phyloP scores from a whole-genome alignment of 2,113 vertebrate genomes.

The Pyxicephalus adspersus region DNA sequence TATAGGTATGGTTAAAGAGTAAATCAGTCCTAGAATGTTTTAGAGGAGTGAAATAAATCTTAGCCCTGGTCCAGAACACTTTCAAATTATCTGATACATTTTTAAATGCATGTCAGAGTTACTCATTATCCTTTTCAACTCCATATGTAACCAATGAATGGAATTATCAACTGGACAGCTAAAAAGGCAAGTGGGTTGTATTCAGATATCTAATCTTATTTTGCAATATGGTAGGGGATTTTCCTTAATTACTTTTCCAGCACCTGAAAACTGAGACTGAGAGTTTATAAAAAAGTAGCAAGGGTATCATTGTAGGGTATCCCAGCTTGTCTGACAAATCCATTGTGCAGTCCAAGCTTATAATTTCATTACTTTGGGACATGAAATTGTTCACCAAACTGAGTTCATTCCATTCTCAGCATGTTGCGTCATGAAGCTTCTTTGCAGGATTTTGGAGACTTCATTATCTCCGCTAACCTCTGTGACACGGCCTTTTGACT shows the following conservation, averaged over 20 bases:
- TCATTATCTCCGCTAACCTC: constrained; percentile 71
- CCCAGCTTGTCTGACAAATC: constrained; percentile 61
- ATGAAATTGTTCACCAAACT: constrained; percentile 58
- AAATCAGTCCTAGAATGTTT: no score
- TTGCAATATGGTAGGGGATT: constrained; percentile 45
- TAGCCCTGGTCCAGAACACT: no score
- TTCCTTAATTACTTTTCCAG: constrained; percentile 62
- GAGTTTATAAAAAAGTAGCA: constrained; percentile 49
- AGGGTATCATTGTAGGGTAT: constrained; percentile 57
- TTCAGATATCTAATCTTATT: constrained; percentile 59
- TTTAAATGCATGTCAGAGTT: no score
- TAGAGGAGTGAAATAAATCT: no score
- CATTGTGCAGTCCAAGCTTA: constrained; percentile 64
- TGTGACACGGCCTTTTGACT: constrained; percentile 68
- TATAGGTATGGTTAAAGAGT: no score
- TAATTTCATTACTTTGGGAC: constrained; percentile 65
- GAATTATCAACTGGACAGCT: neutral
- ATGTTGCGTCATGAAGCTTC: constrained; percentile 65
- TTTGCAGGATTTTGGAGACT: constrained; percentile 63
- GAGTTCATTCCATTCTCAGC: constrained; percentile 58
- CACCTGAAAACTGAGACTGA: constrained; percentile 61
- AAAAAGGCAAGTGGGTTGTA: constrained; percentile 1
- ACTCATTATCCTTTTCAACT: no score
- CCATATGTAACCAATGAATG: no score
- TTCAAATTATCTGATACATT: no score